Conservation (phyloP, 2,888 invertebrate genomes). For the Aspidiotus rigidus region DNA sequence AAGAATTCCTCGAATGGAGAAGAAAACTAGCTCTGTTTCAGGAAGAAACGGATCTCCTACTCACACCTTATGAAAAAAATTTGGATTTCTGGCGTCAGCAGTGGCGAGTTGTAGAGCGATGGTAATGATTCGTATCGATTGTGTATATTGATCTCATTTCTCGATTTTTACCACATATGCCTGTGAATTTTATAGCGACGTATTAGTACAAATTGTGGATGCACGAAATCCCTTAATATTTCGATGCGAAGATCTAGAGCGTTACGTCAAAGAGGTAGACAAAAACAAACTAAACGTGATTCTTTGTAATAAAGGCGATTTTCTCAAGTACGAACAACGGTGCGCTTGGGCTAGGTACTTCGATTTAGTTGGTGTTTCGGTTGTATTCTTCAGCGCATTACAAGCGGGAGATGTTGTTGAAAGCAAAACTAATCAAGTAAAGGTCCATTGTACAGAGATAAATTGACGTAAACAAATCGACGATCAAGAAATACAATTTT, state of each 20-base stretch:
- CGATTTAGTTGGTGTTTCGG: conserved; percentile 54
- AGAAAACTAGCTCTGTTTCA: conserved; percentile 67
- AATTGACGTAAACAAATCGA: conserved; percentile 39
- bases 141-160: neutral
- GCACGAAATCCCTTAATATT: conserved; percentile 91
- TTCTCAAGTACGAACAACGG: conserved; percentile 70
- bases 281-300: conserved; percentile 66
- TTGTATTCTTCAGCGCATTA: conserved; percentile 87
- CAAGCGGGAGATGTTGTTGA: conserved; percentile 45
- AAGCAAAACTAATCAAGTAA: conserved; percentile 38
- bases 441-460: conserved; percentile 7
- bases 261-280: conserved; percentile 69
- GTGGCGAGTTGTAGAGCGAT: conserved; percentile 95
- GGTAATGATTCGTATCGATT: conserved; percentile 39
- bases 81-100: conserved; percentile 96
- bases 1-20: conserved; percentile 84
- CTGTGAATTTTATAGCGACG: conserved; percentile 56
- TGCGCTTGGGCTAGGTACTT: conserved; percentile 80
- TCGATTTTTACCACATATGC: conserved; percentile 25
- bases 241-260: conserved; percentile 83
- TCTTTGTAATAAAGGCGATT: conserved; percentile 92
- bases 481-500: neutral
- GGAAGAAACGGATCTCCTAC: conserved; percentile 65
- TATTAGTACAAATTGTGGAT: conserved; percentile 89
- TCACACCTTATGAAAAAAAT: conserved; percentile 97